Percentiles rank a stretch among this genome's conserved stretches.
Conservation (phyloP, 1,140 invertebrate species). For the Antheraea pernyi region DNA sequence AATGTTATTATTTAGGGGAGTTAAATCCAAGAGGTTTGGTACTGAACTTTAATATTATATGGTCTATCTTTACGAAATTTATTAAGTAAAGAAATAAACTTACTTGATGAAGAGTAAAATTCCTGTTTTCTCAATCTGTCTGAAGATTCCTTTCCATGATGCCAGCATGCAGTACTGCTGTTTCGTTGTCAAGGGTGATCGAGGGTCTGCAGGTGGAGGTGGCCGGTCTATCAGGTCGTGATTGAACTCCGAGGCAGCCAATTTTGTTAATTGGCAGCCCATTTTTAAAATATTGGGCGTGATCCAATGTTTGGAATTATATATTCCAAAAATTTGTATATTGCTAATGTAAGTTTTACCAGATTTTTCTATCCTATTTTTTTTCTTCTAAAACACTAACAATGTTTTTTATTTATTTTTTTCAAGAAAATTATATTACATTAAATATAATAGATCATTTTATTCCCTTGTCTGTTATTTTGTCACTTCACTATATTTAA, state of each 20-base stretch:
- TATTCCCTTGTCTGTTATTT: background rate
- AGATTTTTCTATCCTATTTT: too few species aligned
- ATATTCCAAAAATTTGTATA: too few species aligned
- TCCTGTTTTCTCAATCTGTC: slow-evolving; percentile 68
- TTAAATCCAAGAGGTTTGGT: too few species aligned
- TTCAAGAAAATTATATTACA: too few species aligned
- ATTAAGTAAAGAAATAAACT: slow-evolving; percentile 26
- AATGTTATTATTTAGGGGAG: too few species aligned
- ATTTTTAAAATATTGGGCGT: slow-evolving; percentile 26
- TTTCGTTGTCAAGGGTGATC: slow-evolving; percentile 59
- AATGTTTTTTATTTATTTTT: too few species aligned
- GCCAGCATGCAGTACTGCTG: slow-evolving; percentile 73
- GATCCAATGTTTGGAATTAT: background rate
- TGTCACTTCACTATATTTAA: background rate
- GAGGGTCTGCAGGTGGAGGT: slow-evolving; percentile 55
- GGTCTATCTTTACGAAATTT: too few species aligned
- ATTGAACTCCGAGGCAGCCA: slow-evolving; percentile 54
- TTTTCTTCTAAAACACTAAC: too few species aligned
- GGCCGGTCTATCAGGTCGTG: slow-evolving; percentile 50
- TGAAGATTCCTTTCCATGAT: slow-evolving; percentile 67
- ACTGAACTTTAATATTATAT: too few species aligned
- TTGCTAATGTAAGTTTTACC: too few species aligned
- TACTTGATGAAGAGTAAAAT: slow-evolving; percentile 68
- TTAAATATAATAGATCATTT: background rate
- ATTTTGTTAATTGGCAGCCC: slow-evolving; percentile 63